Conservation (phyloP, 2,797 vertebrate genomes). For the Periophthalmus magnuspinnatus region DNA sequence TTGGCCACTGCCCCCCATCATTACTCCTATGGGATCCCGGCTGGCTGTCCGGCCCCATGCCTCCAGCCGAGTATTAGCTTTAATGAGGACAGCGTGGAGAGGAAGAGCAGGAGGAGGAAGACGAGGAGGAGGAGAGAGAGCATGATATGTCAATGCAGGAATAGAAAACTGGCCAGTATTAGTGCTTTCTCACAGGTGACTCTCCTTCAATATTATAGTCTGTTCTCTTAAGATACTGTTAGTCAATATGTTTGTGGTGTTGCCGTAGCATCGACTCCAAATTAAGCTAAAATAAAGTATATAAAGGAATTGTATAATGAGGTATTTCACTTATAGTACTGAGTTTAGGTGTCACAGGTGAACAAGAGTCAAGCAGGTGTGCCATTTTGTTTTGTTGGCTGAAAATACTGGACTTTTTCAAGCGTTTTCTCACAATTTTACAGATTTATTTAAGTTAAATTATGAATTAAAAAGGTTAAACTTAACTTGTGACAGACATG, state of each 20-base stretch:
- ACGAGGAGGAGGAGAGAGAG: conserved; percentile 22
- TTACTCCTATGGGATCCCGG: conserved; percentile 66
- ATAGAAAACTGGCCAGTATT: conserved; percentile 27
- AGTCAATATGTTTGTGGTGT: conserved; percentile 27
- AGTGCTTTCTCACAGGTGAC: conserved; percentile 8
- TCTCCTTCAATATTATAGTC: conserved; percentile 19
- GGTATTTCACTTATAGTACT: too few species aligned
- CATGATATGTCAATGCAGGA: conserved; percentile 44
- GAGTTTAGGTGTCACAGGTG: too few species aligned
- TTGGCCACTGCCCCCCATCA: conserved; percentile 64
- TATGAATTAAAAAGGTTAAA: too few species aligned
- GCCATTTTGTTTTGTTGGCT: too few species aligned
- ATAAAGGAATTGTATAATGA: too few species aligned
- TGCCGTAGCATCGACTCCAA: conserved; percentile 19
- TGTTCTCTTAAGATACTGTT: conserved; percentile 8
- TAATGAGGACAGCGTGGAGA: conserved; percentile 64
- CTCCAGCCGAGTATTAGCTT: conserved; percentile 51
- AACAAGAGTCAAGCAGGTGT: too few species aligned
- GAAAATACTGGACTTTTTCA: too few species aligned
- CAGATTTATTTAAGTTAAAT: too few species aligned
- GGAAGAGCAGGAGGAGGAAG: conserved; percentile 29
- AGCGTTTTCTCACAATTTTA: too few species aligned
- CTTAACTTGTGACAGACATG: too few species aligned
- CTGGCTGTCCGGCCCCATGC: conserved; percentile 42
- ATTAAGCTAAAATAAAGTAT: too few species aligned